phyloP scores from a whole-genome alignment of 2,797 vertebrate genomes.

The Gobionotothen gibberifrons region DNA sequence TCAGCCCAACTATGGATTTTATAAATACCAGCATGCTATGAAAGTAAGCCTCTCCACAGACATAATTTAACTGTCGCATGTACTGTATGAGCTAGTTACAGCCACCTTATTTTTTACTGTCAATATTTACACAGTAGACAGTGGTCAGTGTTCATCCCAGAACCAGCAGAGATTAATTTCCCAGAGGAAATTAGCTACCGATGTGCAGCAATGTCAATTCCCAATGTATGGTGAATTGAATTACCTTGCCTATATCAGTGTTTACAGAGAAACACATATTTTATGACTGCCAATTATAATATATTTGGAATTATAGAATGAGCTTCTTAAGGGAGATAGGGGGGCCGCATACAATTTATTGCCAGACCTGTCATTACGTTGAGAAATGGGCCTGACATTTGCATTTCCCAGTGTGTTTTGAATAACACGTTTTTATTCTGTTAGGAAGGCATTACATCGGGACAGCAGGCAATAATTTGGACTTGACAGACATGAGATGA shows the following conservation, averaged over 20 bases:
- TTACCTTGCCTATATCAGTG: constrained; percentile 67
- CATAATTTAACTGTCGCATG: constrained; percentile 59
- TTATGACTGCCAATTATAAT: constrained; percentile 74
- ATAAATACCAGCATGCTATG: constrained; percentile 40
- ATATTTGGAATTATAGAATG: constrained; percentile 73
- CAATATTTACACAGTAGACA: constrained; percentile 77
- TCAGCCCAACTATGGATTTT: constrained; percentile 23
- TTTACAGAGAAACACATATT: constrained; percentile 74
- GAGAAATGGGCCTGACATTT: constrained; percentile 68
- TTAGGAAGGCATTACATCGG: constrained; percentile 50
- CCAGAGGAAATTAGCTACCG: constrained; percentile 78
- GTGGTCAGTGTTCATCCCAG: constrained; percentile 75
- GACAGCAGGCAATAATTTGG: constrained; percentile 27
- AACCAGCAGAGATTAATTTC: constrained; percentile 77
- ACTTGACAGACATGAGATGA: constrained; percentile 21
- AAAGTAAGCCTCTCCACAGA: constrained; percentile 30
- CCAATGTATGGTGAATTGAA: constrained; percentile 71
- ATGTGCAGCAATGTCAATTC: constrained; percentile 71
- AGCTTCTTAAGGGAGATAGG: constrained; percentile 55
- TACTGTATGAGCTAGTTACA: constrained; percentile 55
- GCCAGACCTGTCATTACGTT: constrained; percentile 55
- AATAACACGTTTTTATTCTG: constrained; percentile 61
- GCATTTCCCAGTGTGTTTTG: constrained; percentile 61
- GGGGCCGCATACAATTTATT: constrained; percentile 60
- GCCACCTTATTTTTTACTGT: constrained; percentile 46